These are phyloP conservation scores for Pantherophis vulpinus DNA, from an alignment of 2,797 vertebrate genomes.

Conservation along the genomic window DNA sequence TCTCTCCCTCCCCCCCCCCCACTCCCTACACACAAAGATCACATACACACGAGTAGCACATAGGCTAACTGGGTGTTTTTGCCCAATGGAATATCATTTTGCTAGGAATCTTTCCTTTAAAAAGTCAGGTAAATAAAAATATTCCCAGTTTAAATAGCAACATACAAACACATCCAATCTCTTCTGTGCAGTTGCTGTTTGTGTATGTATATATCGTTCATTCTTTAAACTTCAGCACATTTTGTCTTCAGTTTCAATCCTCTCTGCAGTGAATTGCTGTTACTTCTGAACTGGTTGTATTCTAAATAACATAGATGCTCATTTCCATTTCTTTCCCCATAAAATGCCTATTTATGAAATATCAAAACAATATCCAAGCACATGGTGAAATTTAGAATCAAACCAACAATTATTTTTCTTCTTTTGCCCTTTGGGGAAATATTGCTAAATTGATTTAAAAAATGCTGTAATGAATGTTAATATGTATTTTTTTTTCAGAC, in stretches of 20 bases:
- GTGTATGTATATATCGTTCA: neutral
- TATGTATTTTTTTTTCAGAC: neutral
- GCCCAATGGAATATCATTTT: neutral
- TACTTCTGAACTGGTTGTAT: conserved; percentile 49
- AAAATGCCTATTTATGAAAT: conserved; percentile 30
- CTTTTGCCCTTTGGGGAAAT: neutral
- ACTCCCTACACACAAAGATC: neutral
- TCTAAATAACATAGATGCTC: conserved; percentile 44
- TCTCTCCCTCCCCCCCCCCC: neutral
- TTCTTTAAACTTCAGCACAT: neutral
- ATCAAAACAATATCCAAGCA: neutral
- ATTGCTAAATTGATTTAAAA: neutral
- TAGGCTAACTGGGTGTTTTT: neutral
- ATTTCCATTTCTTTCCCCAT: conserved; percentile 44
- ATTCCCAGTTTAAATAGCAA: neutral
- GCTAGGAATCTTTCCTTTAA: neutral
- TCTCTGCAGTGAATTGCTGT: conserved; percentile 37
- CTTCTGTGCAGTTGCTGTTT: neutral
- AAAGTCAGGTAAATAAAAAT: neutral
- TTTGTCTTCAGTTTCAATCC: neutral
- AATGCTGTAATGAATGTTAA: neutral
- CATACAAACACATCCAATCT: neutral
- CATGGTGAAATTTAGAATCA: conserved; percentile 1
- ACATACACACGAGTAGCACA: neutral
- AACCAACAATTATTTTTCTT: conserved; percentile 20